Base-by-base conservation (phyloP, 2,888 invertebrate genomes). In the Rhingia campestris region DNA sequence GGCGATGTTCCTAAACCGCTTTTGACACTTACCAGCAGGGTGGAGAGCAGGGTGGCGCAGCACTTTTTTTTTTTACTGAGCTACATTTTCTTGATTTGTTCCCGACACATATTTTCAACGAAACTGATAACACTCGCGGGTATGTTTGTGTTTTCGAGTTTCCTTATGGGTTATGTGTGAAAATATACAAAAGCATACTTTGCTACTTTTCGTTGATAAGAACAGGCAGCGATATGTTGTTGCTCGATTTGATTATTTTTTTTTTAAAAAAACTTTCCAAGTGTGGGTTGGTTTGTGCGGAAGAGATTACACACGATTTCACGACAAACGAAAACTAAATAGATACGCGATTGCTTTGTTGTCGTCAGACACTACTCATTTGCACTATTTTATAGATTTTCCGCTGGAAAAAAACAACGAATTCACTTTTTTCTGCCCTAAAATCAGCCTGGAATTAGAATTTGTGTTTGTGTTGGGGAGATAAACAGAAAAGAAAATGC, bases 11-110 rank as follows among this genome's bases (percentile, higher is more conserved):
- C 75, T 22, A 49, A 63, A 53, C 41, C 69, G 61, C 41, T 59
- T 72, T 51, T 53, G 47, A 56, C 73, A 77, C 82, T 82, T 73
- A 77, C 82, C 72, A 61, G 2, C 22, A 2, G 22, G 22, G 61
- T 14, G 72, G 53, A 35, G 14, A 45, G 43, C 14, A 56, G 12
- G 43, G 47, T 9, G 37, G 61, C 22, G 22, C 51, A 6, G 33
- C 5, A 45, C n/a, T 14, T 54, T 54, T 66, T 66, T 35, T 10
- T 59, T 30, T 33, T 7, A 14, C 14, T 30, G 37, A 7, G 45
- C 33, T 37, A 5, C 14, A 14, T 7, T 47, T 79, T 56, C 56
- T 22, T 45, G 45, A 45, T 63, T 70, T 9, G 41, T 43, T 63
- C 7, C 61, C 45, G 67, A 30, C 22, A 59, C 22, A 53, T 58